A percentile compares a stretch with the other conserved stretches of the same genome.
These are phyloP conservation scores for Acanthoscelides obtectus DNA, from an alignment of 2,888 invertebrate species.

Conservation along the genomic window DNA sequence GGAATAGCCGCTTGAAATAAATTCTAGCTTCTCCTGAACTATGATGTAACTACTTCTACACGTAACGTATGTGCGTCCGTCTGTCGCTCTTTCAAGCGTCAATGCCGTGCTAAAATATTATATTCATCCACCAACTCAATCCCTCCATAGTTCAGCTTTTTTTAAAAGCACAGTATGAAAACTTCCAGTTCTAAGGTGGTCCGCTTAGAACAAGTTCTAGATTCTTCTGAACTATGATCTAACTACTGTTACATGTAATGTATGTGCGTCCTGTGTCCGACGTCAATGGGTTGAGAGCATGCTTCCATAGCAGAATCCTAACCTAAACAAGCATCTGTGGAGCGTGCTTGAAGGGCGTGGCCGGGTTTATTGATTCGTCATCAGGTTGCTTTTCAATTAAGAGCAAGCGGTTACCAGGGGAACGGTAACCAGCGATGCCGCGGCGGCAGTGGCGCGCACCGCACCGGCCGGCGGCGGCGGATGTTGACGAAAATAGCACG, in stretches of 20 bases:
- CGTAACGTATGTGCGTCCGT: too few relatives aligned
- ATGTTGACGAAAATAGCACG: not conserved
- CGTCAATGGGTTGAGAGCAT: not conserved
- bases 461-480: not conserved
- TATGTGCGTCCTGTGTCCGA: not conserved
- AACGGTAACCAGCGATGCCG: constrained; percentile 36
- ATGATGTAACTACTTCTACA: too few relatives aligned
- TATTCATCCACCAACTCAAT: too few relatives aligned
- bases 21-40: too few relatives aligned
- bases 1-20: too few relatives aligned
- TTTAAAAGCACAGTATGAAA: too few relatives aligned
- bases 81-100: too few relatives aligned
- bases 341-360: constrained; percentile 29
- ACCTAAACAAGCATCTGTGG: constrained; percentile 21
- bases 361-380: constrained; percentile 50
- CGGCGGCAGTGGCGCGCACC: constrained; percentile 12
- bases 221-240: not conserved
- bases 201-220: too few relatives aligned
- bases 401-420: constrained; percentile 50
- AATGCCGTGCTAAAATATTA: too few relatives aligned
- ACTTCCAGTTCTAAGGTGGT: too few relatives aligned
- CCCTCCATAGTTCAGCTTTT: too few relatives aligned
- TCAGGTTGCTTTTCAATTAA: constrained; percentile 52
- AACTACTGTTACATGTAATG: not conserved
- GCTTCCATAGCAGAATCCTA: constrained; percentile 9